A percentile compares a stretch with the other conserved stretches of the same genome.
phyloP scores from a whole-genome alignment of 2,888 invertebrate species.

The Plebejus argus region DNA sequence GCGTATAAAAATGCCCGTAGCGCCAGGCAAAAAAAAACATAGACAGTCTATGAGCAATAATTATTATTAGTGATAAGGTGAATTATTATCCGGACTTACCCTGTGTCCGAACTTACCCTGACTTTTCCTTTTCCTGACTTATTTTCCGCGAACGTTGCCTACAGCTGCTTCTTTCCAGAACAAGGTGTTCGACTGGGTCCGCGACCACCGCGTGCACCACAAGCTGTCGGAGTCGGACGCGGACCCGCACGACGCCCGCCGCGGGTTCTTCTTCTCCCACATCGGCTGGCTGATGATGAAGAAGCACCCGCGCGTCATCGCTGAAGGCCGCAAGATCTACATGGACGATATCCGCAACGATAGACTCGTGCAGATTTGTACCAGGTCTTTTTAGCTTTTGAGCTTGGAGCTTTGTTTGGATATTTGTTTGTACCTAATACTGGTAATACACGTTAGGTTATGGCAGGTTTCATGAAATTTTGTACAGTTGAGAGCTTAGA shows the following conservation, averaged over 20 bases:
- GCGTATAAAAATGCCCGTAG: too few relatives aligned
- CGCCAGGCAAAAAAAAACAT: too few relatives aligned
- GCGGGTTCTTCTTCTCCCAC: constrained; percentile 96
- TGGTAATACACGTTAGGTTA: too few relatives aligned
- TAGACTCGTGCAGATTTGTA: constrained; percentile 89
- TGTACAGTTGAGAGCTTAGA: too few relatives aligned
- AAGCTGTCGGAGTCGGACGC: constrained; percentile 89
- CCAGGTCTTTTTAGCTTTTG: constrained; percentile 78
- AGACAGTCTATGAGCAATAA: too few relatives aligned
- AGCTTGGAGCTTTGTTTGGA: background rate
- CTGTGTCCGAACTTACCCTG: too few relatives aligned
- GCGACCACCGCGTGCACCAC: constrained; percentile 89
- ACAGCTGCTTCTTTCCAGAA: constrained; percentile 71
- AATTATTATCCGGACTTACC: too few relatives aligned
- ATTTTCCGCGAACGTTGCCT: too few relatives aligned
- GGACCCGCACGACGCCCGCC: constrained; percentile 89
- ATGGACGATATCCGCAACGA: constrained; percentile 89
- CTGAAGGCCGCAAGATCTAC: constrained; percentile 89
- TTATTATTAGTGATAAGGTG: too few relatives aligned
- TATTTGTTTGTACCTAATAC: too few relatives aligned
- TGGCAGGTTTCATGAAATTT: too few relatives aligned
- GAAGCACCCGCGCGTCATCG: constrained; percentile 92
- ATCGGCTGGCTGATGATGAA: constrained; percentile 95
- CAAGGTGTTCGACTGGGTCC: constrained; percentile 85
- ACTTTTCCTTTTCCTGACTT: too few relatives aligned